These are phyloP conservation scores for Brachionus asplanchnoidis DNA, from an alignment of 1,140 invertebrate species.

Conservation along the genomic window DNA sequence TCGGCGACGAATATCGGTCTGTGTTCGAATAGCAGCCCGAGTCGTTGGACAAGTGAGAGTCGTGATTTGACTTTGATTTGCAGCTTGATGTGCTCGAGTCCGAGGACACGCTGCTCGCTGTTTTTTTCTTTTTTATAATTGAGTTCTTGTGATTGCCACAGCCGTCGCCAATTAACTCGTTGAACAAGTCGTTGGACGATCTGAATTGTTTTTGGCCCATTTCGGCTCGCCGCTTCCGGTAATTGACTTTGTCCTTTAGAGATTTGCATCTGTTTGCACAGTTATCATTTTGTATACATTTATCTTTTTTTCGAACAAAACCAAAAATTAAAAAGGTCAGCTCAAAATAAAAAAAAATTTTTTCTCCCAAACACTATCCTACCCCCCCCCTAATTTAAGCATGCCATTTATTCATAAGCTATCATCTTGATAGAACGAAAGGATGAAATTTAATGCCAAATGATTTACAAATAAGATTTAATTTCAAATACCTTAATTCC, in stretches of 20 bases:
- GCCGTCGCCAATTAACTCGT: neutral
- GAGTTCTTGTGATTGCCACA: neutral
- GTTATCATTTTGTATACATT: neutral
- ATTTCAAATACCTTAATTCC: neutral
- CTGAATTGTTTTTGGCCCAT: constrained; percentile 30
- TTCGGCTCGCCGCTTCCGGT: neutral
- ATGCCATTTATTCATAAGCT: no score
- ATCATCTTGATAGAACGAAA: no score
- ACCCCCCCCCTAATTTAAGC: no score
- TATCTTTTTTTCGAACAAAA: neutral
- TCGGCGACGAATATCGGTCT: neutral
- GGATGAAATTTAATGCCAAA: neutral
- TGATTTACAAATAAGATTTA: no score
- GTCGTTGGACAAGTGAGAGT: constrained; percentile 6
- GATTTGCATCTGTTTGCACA: neutral
- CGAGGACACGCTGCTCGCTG: neutral
- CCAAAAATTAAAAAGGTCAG: neutral
- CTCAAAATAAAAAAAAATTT: neutral
- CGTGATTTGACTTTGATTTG: constrained; percentile 8
- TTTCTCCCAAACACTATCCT: neutral
- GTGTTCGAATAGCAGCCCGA: constrained; percentile 5
- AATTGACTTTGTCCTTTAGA: neutral
- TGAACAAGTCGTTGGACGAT: constrained; percentile 10
- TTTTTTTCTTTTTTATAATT: neutral
- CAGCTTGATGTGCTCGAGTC: neutral